A percentile compares a stretch with the other conserved stretches of the same genome.
phyloP scores from a whole-genome alignment of 2,797 vertebrate species.

The Karalla daura region DNA sequence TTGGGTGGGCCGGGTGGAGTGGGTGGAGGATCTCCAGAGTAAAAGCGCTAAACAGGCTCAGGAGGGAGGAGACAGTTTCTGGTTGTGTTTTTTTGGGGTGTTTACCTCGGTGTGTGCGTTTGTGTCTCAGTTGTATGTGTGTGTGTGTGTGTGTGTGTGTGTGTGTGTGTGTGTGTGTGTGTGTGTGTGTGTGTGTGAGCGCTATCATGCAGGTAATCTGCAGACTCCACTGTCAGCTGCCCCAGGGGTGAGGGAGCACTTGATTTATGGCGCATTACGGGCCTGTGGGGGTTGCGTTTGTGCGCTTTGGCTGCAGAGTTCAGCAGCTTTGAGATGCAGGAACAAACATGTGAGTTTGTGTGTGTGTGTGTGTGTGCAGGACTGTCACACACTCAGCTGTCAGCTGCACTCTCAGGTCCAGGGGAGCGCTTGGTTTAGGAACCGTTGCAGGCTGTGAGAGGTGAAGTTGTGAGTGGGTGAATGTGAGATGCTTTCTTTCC shows the following conservation, averaged over 20 bases:
- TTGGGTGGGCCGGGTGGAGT: too few relatives aligned
- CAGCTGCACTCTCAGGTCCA: slow-evolving; percentile 5
- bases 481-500: background rate
- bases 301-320: background rate
- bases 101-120: background rate
- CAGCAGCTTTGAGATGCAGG: background rate
- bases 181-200: background rate
- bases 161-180: too few relatives aligned
- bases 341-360: too few relatives aligned
- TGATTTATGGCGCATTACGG: slow-evolving; percentile 2
- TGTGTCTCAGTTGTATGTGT: too few relatives aligned
- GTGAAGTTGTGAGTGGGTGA: background rate
- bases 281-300: background rate
- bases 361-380: background rate
- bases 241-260: slow-evolving; percentile 3
- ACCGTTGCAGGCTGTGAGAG: background rate
- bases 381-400: background rate
- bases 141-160: too few relatives aligned
- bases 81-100: background rate
- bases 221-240: background rate
- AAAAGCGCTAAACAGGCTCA: background rate
- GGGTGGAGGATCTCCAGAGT: background rate
- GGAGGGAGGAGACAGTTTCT: background rate
- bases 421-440: background rate
- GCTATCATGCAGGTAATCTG: background rate